These are phyloP conservation scores for Hyposoter didymator DNA, from an alignment of 2,888 invertebrate genomes.

Conservation along the genomic window DNA sequence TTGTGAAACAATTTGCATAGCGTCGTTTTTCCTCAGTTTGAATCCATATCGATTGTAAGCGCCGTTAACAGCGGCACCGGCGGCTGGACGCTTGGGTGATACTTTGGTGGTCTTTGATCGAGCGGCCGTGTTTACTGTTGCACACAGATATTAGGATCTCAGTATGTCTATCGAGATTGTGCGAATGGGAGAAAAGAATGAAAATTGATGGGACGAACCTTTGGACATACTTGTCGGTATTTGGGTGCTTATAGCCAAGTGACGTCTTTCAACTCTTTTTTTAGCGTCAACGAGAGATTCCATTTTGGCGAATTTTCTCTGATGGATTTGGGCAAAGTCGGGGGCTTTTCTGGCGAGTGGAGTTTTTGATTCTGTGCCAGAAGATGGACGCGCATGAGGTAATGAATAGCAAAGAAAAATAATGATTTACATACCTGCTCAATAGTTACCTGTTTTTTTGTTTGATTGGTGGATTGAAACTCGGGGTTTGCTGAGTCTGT, in stretches of 20 bases:
- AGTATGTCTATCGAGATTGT: background rate
- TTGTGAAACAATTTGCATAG: constrained; percentile 70
- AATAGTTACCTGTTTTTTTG: constrained; percentile 70
- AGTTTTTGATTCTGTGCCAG: constrained; percentile 71
- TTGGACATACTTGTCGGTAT: constrained; percentile 55
- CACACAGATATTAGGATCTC: constrained; percentile 42
- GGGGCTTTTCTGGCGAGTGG: constrained; percentile 86
- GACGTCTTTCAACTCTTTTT: constrained; percentile 75
- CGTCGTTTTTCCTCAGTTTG: constrained; percentile 84
- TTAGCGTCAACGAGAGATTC: constrained; percentile 87
- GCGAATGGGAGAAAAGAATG: background rate
- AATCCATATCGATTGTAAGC: constrained; percentile 83
- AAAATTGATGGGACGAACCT: constrained; percentile 17
- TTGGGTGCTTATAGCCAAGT: constrained; percentile 71
- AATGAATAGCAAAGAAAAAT: background rate
- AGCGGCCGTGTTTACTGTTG: constrained; percentile 12
- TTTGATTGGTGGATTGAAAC: constrained; percentile 71
- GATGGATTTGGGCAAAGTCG: constrained; percentile 89
- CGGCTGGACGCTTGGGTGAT: constrained; percentile 42
- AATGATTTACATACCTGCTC: background rate
- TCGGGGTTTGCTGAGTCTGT: constrained; percentile 83
- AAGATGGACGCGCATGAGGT: background rate
- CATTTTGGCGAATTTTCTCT: constrained; percentile 88
- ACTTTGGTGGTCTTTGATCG: constrained; percentile 34
- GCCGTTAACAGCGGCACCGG: constrained; percentile 53